These are phyloP conservation scores for Macrostomum lignano DNA, from an alignment of 1,140 invertebrate genomes.

Conservation along the genomic window DNA sequence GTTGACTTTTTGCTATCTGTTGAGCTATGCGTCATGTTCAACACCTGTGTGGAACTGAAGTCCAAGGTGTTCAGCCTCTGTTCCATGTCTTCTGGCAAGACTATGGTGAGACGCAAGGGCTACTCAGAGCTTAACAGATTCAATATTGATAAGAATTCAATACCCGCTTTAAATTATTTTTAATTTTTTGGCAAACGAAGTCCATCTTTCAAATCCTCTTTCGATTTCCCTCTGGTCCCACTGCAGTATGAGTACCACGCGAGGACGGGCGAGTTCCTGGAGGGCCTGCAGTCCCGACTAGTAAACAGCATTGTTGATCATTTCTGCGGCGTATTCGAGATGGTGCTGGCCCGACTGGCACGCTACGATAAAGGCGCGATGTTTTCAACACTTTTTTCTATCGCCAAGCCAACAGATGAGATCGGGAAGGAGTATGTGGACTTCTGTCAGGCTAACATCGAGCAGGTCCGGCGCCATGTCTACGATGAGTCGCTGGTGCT, in stretches of 20 bases:
- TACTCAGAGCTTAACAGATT: too few species aligned
- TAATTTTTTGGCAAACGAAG: too few species aligned
- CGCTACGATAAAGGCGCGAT: constrained; percentile 90
- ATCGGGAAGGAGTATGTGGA: constrained; percentile 84
- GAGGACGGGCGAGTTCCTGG: constrained; percentile 78
- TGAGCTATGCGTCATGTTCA: constrained; percentile 97
- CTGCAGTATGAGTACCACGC: constrained; percentile 78
- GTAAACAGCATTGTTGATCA: constrained; percentile 64
- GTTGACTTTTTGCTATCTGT: constrained; percentile 87
- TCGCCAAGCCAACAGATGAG: constrained; percentile 39
- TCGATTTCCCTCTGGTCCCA: too few species aligned
- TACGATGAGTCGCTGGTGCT: too few species aligned
- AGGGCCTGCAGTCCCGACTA: constrained; percentile 64
- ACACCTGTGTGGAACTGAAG: constrained; percentile 50
- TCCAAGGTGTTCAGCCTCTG: constrained; percentile 52
- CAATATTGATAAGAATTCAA: too few species aligned
- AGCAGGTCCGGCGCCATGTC: constrained; percentile 83
- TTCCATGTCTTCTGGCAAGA: constrained; percentile 60
- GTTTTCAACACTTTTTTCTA: constrained; percentile 79
- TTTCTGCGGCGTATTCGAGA: constrained; percentile 45
- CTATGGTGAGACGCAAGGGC: constrained; percentile 81
- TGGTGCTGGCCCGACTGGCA: constrained; percentile 63
- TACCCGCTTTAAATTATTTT: too few species aligned
- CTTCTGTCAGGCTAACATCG: constrained; percentile 80
- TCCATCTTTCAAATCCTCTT: too few species aligned